Evolutionary conservation across 1,140 invertebrate species (phyloP), one percentile per base, ranked within the genome.

Genomic region (Mya arenaria): DNA sequence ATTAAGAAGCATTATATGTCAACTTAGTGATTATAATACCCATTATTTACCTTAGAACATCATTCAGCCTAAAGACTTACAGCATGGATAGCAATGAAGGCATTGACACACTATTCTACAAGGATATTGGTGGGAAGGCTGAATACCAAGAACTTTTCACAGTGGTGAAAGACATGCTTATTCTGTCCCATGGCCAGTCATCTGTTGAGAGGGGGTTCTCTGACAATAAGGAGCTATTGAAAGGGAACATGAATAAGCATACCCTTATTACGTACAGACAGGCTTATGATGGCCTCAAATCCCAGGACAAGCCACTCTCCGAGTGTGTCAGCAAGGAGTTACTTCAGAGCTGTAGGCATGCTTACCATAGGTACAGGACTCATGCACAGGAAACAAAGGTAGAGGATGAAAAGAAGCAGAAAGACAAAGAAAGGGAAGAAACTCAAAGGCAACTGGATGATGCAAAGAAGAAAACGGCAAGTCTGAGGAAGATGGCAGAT

Each of bases 101-200:
- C 1, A 55, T 88, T 56, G 85, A 88, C 55, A 4, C 2, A 23
- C 65, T 88, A 48, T 80, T 56, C 2, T 72, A 60, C 37, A 34
- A 60, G 15, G 4, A 34, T 28, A 63, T 82, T 60, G 39, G 25
- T 48, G 25, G 34, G 17, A 37, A n/a, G 6, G 52, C 63, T 19
- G 36, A 63, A 52, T 82, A 78, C 25, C 32, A 34, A 30, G 34
- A 78, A 13, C 37, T 88, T 23, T 83, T 68, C 72, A 37, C 19
- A 17, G 55, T 36, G 60, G 71, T 74, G 56, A 58, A 77, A 44
- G 25, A 55, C 3, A 25, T 77, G 17, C n/a, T 75, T 4, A 75
- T 77, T 28, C 39, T 62, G 39, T 75, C 72, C 15, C 72, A 75
- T 77, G 60, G 73, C 13, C 73, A 77, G 28, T 77, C 73, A 52